Evolutionary conservation across 2,888 invertebrate species (phyloP).

Genomic region (Eupsilia transversa): DNA sequence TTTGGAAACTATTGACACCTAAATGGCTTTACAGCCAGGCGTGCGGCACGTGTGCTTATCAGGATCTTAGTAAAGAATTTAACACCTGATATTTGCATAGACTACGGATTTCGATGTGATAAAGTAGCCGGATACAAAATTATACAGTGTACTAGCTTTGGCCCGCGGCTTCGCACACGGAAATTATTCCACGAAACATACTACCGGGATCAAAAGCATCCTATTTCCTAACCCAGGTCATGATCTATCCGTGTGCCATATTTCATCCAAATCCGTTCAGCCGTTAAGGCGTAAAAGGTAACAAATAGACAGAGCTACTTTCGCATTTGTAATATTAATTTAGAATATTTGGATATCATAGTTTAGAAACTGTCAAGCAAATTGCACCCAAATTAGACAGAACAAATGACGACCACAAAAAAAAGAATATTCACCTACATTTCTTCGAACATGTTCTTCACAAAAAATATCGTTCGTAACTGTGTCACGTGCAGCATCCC

Average conservation of each 20-base stretch:
- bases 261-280: background rate
- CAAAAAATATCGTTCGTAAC: constrained; percentile 33
- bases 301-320: background rate
- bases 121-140: constrained; percentile 41
- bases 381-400: constrained; percentile 19
- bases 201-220: background rate
- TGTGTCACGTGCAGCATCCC: constrained; percentile 55
- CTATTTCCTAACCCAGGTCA: background rate
- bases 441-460: constrained; percentile 35
- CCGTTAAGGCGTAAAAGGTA: background rate
- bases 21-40: constrained; percentile 14
- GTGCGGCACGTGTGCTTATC: constrained; percentile 56
- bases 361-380: background rate
- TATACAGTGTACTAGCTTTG: background rate
- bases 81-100: constrained; percentile 51
- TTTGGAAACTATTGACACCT: constrained; percentile 46
- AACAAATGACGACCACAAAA: constrained; percentile 3
- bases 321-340: background rate
- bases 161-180: no score
- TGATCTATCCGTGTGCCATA: background rate
- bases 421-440: constrained; percentile 11
- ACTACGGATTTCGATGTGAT: constrained; percentile 19
- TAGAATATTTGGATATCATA: no score
- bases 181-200: background rate
- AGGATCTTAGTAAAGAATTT: constrained; percentile 44